These are phyloP conservation scores for Amphiduros pacificus DNA, from an alignment of 2,888 invertebrate species.

Conservation along the genomic window DNA sequence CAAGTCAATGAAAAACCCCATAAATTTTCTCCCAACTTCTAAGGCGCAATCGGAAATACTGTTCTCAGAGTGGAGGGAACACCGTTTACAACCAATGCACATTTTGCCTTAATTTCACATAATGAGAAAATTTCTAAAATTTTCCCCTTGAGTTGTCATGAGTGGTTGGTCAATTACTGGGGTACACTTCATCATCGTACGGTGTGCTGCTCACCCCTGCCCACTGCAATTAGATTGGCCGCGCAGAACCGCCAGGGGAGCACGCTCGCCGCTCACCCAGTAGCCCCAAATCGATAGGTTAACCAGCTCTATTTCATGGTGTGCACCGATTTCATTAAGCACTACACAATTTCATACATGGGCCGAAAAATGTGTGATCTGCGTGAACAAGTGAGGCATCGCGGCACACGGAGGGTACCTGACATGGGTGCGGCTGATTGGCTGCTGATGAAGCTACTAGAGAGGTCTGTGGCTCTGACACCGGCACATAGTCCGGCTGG, in stretches of 20 bases:
- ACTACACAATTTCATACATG: no score
- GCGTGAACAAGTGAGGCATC: no score
- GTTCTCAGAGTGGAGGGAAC: no score
- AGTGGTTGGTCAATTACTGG: neutral
- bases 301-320: conserved; percentile 1
- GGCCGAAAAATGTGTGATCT: no score
- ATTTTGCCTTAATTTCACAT: neutral
- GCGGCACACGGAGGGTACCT: no score
- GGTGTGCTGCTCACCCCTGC: neutral
- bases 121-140: neutral
- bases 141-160: neutral
- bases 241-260: neutral
- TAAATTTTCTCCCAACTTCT: no score
- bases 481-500: no score
- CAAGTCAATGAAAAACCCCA: no score
- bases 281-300: neutral
- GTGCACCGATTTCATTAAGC: neutral
- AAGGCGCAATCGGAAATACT: no score
- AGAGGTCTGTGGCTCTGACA: no score
- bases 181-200: neutral
- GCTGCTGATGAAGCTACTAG: no score
- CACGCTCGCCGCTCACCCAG: neutral
- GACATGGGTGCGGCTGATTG: no score
- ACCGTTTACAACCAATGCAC: neutral
- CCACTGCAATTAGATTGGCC: neutral